These are phyloP conservation scores for Gyps fulvus DNA, from an alignment of 2,113 vertebrate genomes.

Conservation along the genomic window DNA sequence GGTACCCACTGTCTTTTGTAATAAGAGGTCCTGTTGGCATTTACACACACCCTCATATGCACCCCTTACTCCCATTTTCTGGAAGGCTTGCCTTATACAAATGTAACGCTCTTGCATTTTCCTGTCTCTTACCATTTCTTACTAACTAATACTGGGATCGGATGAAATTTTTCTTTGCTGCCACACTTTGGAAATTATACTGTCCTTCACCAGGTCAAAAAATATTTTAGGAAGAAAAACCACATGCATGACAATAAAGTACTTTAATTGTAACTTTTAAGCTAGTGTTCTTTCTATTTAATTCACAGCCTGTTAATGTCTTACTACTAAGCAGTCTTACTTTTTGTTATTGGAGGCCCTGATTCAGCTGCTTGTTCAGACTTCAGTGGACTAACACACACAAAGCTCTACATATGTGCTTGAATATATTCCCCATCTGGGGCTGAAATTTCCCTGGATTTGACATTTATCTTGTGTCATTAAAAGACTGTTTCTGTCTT, in stretches of 20 bases:
- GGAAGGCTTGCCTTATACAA: background rate
- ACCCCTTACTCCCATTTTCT: background rate
- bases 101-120: background rate
- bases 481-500: background rate
- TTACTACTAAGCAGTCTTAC: background rate
- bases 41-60: fast-evolving
- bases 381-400: background rate
- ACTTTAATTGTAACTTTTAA: background rate
- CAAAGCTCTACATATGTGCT: background rate
- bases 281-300: background rate
- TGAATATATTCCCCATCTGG: background rate
- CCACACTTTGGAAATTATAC: background rate
- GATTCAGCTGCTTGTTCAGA: background rate
- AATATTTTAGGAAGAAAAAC: background rate
- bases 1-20: background rate
- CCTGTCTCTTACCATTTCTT: background rate
- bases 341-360: background rate
- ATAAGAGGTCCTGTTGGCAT: background rate
- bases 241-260: background rate
- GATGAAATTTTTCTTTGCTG: background rate
- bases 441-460: background rate
- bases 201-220: background rate
- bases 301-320: background rate
- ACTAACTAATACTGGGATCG: background rate
- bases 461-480: background rate